Evolutionary conservation across 2,888 invertebrate species (phyloP).

Genomic region (Leucophenga maculata): DNA sequence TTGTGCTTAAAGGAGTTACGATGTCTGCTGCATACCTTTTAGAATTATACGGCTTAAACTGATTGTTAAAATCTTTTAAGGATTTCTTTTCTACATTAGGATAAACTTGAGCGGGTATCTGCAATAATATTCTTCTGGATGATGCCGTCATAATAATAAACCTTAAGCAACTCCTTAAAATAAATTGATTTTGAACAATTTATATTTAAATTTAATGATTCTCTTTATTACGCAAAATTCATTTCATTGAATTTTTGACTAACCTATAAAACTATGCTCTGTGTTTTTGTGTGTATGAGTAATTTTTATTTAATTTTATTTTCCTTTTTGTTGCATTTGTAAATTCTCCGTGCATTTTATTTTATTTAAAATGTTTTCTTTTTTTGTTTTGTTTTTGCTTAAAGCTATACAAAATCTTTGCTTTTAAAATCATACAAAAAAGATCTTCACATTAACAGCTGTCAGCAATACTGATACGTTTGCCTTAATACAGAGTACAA

Average conservation of each 20-base stretch:
- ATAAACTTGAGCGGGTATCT: no score
- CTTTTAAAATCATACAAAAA: constrained; percentile 38
- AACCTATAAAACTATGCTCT: constrained; percentile 17
- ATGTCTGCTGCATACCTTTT: no score
- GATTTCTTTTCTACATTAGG: no score
- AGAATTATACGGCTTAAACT: no score
- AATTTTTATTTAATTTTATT: constrained; percentile 26
- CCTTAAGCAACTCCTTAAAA: no score
- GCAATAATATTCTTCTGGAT: no score
- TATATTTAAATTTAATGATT: constrained; percentile 11
- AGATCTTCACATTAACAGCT: constrained; percentile 14
- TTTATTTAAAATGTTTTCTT: neutral
- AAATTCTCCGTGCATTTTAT: constrained; percentile 64
- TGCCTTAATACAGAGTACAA: no score
- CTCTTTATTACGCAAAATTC: neutral
- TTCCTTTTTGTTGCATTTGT: constrained; percentile 39
- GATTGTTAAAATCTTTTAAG: no score
- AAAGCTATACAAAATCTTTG: constrained; percentile 53
- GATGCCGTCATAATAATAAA: no score
- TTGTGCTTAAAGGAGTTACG: no score
- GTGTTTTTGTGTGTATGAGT: neutral
- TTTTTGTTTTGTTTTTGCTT: constrained; percentile 46
- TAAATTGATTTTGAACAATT: neutral
- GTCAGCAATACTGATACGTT: neutral
- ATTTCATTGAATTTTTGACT: constrained; percentile 9